A percentile compares a stretch with the other conserved stretches of the same genome.
phyloP scores from a whole-genome alignment of 2,797 vertebrate species.

The Xenopus petersii region DNA sequence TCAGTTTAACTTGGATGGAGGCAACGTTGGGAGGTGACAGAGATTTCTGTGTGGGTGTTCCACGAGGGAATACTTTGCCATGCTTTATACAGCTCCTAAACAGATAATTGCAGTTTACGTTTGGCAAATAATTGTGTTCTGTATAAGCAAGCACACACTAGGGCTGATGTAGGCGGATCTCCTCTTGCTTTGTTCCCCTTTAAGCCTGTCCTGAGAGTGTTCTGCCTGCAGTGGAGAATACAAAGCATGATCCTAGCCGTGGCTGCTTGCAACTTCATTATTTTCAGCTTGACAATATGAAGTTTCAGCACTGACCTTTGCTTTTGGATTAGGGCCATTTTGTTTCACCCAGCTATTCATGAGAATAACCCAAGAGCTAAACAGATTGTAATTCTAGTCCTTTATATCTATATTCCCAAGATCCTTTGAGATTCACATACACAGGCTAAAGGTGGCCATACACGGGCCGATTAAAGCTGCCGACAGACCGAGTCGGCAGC shows the following conservation, averaged over 20 bases:
- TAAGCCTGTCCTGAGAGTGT: neutral
- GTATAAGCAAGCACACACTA: constrained; percentile 21
- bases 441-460: too few relatives aligned
- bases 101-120: constrained; percentile 45
- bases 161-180: constrained; percentile 7
- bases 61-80: constrained; percentile 31
- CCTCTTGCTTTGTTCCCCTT: constrained; percentile 3
- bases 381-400: neutral
- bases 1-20: neutral
- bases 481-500: too few relatives aligned
- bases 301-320: neutral
- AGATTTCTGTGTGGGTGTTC: constrained; percentile 40
- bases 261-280: constrained; percentile 6
- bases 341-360: constrained; percentile 3
- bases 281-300: constrained; percentile 16
- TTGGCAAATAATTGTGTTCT: constrained; percentile 36
- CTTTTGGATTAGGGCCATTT: constrained; percentile 22
- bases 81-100: constrained; percentile 36
- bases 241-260: neutral
- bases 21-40: constrained; percentile 3
- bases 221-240: constrained; percentile 4
- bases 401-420: too few relatives aligned
- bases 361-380: neutral
- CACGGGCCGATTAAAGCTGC: too few relatives aligned
- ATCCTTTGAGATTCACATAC: too few relatives aligned